These are phyloP conservation scores for Phyllostomus discolor DNA, from an alignment of 2,113 vertebrate species.

Conservation along the genomic window DNA sequence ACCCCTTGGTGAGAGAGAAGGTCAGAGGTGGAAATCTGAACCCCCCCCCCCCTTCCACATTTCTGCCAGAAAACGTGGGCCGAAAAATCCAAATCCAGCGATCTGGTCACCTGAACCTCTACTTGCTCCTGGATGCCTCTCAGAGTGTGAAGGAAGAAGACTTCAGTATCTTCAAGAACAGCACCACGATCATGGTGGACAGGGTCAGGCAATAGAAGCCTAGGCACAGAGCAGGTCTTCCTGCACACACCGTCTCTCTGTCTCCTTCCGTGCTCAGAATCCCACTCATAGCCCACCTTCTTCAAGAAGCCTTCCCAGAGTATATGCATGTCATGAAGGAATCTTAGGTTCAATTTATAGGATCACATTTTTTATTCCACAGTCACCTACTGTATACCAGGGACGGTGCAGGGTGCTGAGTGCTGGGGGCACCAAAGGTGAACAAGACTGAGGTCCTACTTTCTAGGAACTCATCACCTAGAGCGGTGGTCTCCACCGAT, in stretches of 20 bases:
- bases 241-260: background rate
- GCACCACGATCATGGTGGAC: conserved; percentile 78
- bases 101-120: conserved; percentile 83
- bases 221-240: background rate
- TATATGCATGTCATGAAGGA: background rate
- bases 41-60: background rate
- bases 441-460: background rate
- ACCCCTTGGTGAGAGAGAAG: background rate
- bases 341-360: background rate
- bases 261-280: background rate
- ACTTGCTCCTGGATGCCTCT: conserved; percentile 88
- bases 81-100: conserved; percentile 78
- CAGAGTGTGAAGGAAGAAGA: conserved; percentile 79
- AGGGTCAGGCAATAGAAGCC: conserved; percentile 76
- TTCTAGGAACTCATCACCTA: background rate
- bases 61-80: conserved; percentile 30
- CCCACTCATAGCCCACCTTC: too few relatives aligned
- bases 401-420: background rate
- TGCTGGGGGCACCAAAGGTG: background rate
- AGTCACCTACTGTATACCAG: background rate
- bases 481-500: background rate
- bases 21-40: background rate
- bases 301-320: background rate
- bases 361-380: background rate
- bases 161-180: conserved; percentile 76